Conservation (phyloP, 1,140 invertebrate genomes). For the Aphaenogaster floridana region DNA sequence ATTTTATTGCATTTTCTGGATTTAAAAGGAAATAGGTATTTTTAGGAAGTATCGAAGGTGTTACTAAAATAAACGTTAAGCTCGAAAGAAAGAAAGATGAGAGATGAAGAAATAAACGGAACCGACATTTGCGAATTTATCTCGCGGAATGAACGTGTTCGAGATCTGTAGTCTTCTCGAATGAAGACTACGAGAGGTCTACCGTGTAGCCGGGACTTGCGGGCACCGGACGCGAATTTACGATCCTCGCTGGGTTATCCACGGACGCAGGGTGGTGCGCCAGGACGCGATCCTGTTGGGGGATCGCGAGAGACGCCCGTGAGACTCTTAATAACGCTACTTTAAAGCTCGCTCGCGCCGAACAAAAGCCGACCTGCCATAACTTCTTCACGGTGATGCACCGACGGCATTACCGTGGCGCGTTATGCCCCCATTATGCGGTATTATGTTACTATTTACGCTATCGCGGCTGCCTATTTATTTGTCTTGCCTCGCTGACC, state of each 20-base stretch:
- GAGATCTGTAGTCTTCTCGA: conserved; percentile 29
- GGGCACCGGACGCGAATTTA: conserved; percentile 29
- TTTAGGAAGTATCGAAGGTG: not conserved
- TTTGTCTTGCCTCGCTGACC: conserved; percentile 81
- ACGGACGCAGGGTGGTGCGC: not conserved
- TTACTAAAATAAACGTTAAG: not conserved
- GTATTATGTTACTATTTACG: conserved; percentile 86
- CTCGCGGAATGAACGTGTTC: conserved; percentile 32
- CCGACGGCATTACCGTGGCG: conserved; percentile 75
- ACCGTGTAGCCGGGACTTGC: conserved; percentile 12
- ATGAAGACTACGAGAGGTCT: conserved; percentile 23
- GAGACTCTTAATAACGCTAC: conserved; percentile 81
- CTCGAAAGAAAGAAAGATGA: not conserved
- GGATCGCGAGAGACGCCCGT: conserved; percentile 68
- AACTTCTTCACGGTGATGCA: conserved; percentile 82
- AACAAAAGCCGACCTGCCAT: conserved; percentile 81
- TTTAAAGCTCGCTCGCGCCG: conserved; percentile 67
- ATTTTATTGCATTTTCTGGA: not conserved
- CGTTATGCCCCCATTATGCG: conserved; percentile 85
- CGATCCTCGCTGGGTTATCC: conserved; percentile 22
- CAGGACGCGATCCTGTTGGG: conserved; percentile 53
- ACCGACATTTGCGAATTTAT: conserved; percentile 50
- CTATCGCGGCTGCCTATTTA: conserved; percentile 82
- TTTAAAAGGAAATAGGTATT: not conserved
- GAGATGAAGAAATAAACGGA: conserved; percentile 5